Evolutionary conservation across 2,888 invertebrate species (phyloP), one percentile per base, ranked within the genome.

Genomic region (Dyspetes luteomarginatus): DNA sequence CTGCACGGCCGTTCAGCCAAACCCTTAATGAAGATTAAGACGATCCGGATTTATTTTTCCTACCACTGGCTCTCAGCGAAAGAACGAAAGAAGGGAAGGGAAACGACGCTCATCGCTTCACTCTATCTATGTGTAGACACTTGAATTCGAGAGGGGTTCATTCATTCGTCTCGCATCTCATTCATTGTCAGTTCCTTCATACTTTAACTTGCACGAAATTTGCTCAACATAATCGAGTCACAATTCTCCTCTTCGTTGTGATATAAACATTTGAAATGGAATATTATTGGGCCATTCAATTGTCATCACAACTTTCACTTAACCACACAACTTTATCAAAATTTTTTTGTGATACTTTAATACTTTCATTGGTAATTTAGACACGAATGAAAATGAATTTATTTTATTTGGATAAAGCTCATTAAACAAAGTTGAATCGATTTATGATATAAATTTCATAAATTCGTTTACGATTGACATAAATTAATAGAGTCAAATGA

Each of bases 21-120:
- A 36, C 19, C 26, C 48, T 52, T 76, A 68, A 76, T 81, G 82
- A 86, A 86, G 82, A 84, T 85, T 84, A 80, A 86, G 83, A 74
- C 78, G 74, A 81, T 73, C 83, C 78, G 77, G 73, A 62, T 82
- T 81, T 81, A 77, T 82, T 55, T 68, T 68, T 36, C 41, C 22
- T 19, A 19, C 5, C 30, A 12, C 50, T 30, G 50, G 41, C 43
- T 28, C 76, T 4, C 48, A 65, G 50, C 41, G 7, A 55, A 55
- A 24, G 24, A 41, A 36, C 52, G 15, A 55, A 36, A 3, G 45
- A 9, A 9, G 7, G 4, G 41, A 26, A 48, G 55, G 69, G 60
- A 15, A 36, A 55, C 36, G 30, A 24, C 71, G 50, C 19, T 43
- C 52, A 55, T 68, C 55, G 55, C n/a, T 68, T 55, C 68, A 41